These are phyloP conservation scores for Jacana jacana DNA, from an alignment of 2,113 vertebrate genomes.

Conservation along the genomic window DNA sequence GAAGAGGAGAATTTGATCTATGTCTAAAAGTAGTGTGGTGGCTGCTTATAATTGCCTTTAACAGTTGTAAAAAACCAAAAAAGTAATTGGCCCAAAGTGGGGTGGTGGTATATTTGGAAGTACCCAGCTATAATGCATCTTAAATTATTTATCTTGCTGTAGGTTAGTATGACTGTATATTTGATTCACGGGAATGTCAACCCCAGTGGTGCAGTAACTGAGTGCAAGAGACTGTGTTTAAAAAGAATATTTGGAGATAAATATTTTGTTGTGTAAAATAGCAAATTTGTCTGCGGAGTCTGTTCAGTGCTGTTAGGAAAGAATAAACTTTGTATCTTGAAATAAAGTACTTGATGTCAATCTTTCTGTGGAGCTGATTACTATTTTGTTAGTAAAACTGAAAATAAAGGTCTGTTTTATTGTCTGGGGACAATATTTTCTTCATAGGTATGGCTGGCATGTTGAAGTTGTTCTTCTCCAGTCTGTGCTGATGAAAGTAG, in stretches of 20 bases:
- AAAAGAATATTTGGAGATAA: constrained; percentile 7
- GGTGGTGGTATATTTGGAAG: background rate
- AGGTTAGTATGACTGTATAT: background rate
- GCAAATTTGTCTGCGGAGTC: background rate
- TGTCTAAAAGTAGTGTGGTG: background rate
- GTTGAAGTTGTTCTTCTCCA: background rate
- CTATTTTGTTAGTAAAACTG: too few species aligned
- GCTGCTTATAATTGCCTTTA: background rate
- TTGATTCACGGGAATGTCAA: background rate
- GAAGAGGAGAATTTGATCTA: background rate
- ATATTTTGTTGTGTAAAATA: background rate
- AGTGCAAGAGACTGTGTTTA: background rate
- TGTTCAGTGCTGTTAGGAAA: background rate
- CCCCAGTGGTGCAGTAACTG: background rate
- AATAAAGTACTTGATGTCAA: background rate
- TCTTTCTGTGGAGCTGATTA: too few species aligned
- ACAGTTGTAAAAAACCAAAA: background rate
- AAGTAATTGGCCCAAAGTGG: background rate
- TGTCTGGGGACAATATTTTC: background rate
- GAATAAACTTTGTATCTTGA: background rate
- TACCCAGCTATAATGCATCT: background rate
- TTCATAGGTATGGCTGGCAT: background rate
- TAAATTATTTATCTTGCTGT: background rate
- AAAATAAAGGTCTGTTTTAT: background rate
- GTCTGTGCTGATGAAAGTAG: background rate